These are phyloP conservation scores for Drosophila ohnishii DNA, from an alignment of 1,140 invertebrate species.

Conservation along the genomic window DNA sequence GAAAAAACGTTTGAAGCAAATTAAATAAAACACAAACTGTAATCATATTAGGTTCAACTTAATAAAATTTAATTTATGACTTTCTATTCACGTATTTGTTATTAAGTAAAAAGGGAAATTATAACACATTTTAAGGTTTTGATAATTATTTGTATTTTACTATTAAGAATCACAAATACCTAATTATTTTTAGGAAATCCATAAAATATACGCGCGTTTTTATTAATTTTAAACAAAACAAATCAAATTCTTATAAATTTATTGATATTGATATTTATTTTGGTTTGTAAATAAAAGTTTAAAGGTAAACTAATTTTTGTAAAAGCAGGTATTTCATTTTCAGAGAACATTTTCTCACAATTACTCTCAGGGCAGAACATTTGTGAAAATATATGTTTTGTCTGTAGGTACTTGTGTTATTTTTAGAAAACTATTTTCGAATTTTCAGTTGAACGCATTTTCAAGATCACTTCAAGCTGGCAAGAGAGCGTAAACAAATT, in stretches of 20 bases:
- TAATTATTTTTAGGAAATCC: too few species aligned
- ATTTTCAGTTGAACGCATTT: slow-evolving; percentile 6
- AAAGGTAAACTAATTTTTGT: not conserved
- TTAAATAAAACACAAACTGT: not conserved
- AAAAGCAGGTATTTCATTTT: not conserved
- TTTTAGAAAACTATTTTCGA: slow-evolving; percentile 26
- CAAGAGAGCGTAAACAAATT: slow-evolving; percentile 1
- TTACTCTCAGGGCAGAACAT: not conserved
- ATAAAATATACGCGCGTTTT: too few species aligned
- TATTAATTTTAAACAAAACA: too few species aligned
- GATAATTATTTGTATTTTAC: too few species aligned
- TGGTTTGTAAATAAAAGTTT: too few species aligned
- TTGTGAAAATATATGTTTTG: slow-evolving; percentile 13
- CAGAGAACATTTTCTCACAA: not conserved
- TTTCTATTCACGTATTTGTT: not conserved
- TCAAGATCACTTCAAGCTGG: slow-evolving; percentile 30
- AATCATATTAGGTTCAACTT: not conserved
- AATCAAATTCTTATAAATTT: too few species aligned
- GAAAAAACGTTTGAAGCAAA: not conserved
- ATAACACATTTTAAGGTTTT: too few species aligned
- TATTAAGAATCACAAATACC: too few species aligned
- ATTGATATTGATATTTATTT: too few species aligned
- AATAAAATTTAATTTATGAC: not conserved
- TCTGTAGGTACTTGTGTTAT: slow-evolving; percentile 16
- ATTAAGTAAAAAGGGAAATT: too few species aligned